Conservation (phyloP, 2,888 invertebrate species). For the Chymomyza procnemis region DNA sequence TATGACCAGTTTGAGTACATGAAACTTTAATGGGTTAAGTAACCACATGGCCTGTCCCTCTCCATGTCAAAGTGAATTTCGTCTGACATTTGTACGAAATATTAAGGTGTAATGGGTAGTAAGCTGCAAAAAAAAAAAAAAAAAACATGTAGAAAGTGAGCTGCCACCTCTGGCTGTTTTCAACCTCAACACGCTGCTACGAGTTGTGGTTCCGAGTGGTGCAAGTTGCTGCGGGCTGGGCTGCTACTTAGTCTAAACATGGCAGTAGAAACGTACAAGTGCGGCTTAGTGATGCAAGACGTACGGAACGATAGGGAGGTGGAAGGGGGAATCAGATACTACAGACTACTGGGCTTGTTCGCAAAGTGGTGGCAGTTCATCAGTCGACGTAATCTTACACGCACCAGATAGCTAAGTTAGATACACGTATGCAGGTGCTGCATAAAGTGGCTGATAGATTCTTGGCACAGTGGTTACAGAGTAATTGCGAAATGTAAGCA, state of each 20-base stretch:
- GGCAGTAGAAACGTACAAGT: conserved; percentile 58
- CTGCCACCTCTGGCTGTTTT: background rate
- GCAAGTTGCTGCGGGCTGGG: background rate
- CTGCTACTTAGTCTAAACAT: conserved; percentile 3
- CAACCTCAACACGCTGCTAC: background rate
- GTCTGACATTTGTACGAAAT: conserved; percentile 68
- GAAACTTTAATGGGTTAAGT: background rate
- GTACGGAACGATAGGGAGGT: conserved; percentile 19
- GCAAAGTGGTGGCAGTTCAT: conserved; percentile 32
- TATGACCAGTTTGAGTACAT: background rate
- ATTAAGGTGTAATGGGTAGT: conserved; percentile 63
- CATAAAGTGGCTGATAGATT: background rate
- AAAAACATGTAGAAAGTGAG: conserved; percentile 50
- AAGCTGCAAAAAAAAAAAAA: conserved; percentile 36
- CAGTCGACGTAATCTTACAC: conserved; percentile 53
- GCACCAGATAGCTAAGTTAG: conserved; percentile 58
- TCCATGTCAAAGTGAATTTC: conserved; percentile 59
- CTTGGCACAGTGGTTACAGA: conserved; percentile 19
- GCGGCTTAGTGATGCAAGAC: conserved; percentile 60
- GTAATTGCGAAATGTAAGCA: background rate
- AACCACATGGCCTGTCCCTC: conserved; percentile 4
- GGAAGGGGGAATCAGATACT: background rate
- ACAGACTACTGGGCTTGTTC: background rate
- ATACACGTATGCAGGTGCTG: conserved; percentile 11
- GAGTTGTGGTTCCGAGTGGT: background rate